Base-by-base conservation (phyloP, 2,888 invertebrate genomes). In the Trachelus troglodyta region DNA sequence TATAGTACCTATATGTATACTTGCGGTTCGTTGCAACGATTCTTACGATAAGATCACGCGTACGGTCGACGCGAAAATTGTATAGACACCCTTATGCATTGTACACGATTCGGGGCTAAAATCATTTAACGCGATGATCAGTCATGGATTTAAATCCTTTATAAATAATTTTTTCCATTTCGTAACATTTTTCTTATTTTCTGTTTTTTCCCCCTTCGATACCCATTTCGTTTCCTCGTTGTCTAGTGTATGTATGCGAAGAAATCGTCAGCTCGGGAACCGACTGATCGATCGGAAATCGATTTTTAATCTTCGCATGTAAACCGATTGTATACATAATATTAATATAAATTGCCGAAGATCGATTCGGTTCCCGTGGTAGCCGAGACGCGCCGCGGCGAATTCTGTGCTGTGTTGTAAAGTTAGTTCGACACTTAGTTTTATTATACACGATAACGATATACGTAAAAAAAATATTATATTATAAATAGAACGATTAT, bases 361-460 rank as follows among this genome's bases (percentile, higher is more conserved):
- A 56, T 56, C 56, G 31, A 71, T 71, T 23, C 71, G 71, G 71
- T 74, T 34, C 74, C 34, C 77, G 56, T 23, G 76, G 56, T 75
- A 78, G 80, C 81, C 83, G 84, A 84, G 83, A 84, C 82, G 83
- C 86, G 88, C 88, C 88, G 90, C 89, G 89, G 86, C 87, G 87
- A 90, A 87, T 89, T 89, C 86, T 91, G 91, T 90, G 91, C 91
- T 91, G 91, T 91, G 91, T 90, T 91, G 89, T 90, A 91, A 90
- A 90, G 89, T 90, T 91, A 90, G 88, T 89, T 90, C 86, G 88
- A 89, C 88, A 86, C 88, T 87, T 90, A 89, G 88, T 89, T 90
- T 89, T 86, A 82, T 82, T 79, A 81, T 82, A 85, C 83, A 86
- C 85, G 86, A 87, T 89, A 89, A 89, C 85, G 87, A 89, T 89